Percentiles rank a stretch among this genome's conserved stretches.
phyloP scores from a whole-genome alignment of 2,797 vertebrate species.

The Cirrhinus molitorella region DNA sequence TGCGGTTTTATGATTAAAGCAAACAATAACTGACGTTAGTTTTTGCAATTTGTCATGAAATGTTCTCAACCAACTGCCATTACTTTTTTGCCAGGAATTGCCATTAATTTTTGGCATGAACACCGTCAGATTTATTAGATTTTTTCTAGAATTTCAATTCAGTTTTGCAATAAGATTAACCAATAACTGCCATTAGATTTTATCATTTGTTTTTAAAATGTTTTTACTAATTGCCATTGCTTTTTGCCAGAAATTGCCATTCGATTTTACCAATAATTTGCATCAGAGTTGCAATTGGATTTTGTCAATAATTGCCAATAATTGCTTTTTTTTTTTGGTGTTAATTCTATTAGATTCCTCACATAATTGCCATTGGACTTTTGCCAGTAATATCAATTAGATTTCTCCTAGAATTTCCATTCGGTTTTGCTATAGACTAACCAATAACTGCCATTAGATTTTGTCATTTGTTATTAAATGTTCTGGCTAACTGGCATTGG shows the following conservation, averaged over 20 bases:
- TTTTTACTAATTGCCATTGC: not conserved
- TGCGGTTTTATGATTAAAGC: not conserved
- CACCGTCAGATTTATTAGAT: not conserved
- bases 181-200: not conserved
- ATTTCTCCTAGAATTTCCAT: not conserved
- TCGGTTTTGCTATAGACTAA: not conserved
- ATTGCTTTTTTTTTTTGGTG: rapidly evolving
- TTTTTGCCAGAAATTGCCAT: not conserved
- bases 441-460: not conserved
- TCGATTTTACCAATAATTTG: not conserved
- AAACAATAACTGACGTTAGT: not conserved
- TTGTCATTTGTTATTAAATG: not conserved
- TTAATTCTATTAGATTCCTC: not conserved
- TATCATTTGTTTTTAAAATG: not conserved
- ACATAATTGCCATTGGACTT: not conserved
- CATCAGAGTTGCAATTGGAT: not conserved
- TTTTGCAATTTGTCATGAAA: slow-evolving; percentile 1
- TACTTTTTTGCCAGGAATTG: not conserved
- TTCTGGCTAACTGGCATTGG: not conserved
- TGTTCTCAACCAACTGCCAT: not conserved
- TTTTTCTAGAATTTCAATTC: not conserved
- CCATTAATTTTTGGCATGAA: not conserved
- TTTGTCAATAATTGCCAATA: not conserved
- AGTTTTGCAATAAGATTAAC: not conserved
- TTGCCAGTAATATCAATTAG: not conserved